Evolutionary conservation across 2,797 vertebrate species (phyloP).

Genomic region (Ptychadena robeensis): DNA sequence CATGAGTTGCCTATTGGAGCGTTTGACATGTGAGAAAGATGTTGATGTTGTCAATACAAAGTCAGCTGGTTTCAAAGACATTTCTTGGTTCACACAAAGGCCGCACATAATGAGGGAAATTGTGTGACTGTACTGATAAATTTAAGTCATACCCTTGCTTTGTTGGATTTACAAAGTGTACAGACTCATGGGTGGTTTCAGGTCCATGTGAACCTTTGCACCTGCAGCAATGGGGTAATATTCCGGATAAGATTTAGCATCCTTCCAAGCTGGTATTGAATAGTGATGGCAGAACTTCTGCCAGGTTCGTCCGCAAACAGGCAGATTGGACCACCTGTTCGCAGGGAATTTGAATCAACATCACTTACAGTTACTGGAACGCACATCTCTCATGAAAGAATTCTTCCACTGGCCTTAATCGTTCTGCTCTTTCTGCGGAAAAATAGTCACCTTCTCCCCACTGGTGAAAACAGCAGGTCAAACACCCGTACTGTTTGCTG

Average conservation of each 20-base stretch:
- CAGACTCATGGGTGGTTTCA: not conserved
- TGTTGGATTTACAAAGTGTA: not conserved
- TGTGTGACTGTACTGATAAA: slow-evolving; percentile 3
- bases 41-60: slow-evolving; percentile 39
- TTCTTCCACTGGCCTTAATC: too few species aligned
- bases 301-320: too few species aligned
- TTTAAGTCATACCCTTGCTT: not conserved
- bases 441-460: too few species aligned
- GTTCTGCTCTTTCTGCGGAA: too few species aligned
- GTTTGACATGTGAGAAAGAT: slow-evolving; percentile 62
- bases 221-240: not conserved
- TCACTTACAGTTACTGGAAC: too few species aligned
- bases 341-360: too few species aligned
- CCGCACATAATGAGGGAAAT: slow-evolving; percentile 15
- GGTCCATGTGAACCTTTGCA: not conserved
- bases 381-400: too few species aligned
- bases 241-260: too few species aligned
- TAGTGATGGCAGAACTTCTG: too few species aligned
- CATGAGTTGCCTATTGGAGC: slow-evolving; percentile 55
- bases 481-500: too few species aligned
- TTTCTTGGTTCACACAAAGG: slow-evolving; percentile 54
- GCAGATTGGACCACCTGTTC: too few species aligned
- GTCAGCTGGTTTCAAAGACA: slow-evolving; percentile 42
- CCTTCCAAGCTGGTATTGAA: not conserved
- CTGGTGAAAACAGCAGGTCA: too few species aligned